phyloP scores from a whole-genome alignment of 2,113 vertebrate species.

The Lota lota region DNA sequence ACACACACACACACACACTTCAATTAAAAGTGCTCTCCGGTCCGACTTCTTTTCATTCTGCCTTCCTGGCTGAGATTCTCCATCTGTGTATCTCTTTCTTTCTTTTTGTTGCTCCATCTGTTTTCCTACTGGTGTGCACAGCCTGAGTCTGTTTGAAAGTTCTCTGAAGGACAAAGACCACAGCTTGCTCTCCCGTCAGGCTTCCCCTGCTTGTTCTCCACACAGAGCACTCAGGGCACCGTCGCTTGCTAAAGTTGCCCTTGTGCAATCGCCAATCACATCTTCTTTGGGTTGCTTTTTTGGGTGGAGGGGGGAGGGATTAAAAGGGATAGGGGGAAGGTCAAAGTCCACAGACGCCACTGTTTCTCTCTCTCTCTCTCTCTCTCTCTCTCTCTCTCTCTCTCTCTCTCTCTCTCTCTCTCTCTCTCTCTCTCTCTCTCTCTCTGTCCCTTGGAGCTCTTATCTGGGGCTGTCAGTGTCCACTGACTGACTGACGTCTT shows the following conservation, averaged over 20 bases:
- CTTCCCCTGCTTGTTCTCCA: constrained; percentile 23
- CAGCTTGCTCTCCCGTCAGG: constrained; percentile 34
- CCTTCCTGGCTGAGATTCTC: constrained; percentile 1
- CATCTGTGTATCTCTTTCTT: constrained; percentile 12
- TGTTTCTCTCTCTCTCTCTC: constrained; percentile 21
- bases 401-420: constrained; percentile 14
- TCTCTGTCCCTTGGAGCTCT: constrained; percentile 68
- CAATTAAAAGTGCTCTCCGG: background rate
- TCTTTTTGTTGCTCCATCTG: background rate
- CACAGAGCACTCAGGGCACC: constrained; percentile 31
- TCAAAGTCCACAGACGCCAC: constrained; percentile 67
- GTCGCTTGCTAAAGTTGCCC: constrained; percentile 5
- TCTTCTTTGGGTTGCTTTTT: constrained; percentile 25
- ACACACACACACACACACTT: background rate
- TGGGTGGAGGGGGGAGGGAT: constrained; percentile 13
- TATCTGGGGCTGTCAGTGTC: constrained; percentile 68
- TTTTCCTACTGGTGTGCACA: background rate
- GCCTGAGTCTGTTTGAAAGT: constrained; percentile 16
- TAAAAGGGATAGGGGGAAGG: constrained; percentile 67
- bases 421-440: constrained; percentile 9
- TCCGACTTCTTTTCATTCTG: background rate
- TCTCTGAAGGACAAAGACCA: constrained; percentile 55
- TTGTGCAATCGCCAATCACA: constrained; percentile 41
- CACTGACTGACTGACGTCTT: constrained; percentile 71
- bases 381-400: background rate